A percentile compares a stretch with the other conserved stretches of the same genome.
phyloP scores from a whole-genome alignment of 2,113 vertebrate species.

The Panthera tigris region DNA sequence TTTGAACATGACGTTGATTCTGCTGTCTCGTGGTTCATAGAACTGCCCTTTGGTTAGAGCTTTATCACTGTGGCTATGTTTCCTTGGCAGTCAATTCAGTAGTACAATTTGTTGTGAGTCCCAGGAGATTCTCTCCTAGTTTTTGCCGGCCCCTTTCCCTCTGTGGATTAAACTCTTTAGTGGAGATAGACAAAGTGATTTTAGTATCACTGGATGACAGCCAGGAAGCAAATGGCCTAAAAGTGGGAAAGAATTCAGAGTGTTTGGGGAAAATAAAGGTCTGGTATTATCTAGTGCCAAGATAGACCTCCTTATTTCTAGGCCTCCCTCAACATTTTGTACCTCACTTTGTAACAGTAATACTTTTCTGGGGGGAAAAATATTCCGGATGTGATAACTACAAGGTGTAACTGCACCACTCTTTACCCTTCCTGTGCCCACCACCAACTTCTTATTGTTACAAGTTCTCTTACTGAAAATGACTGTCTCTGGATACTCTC shows the following conservation, averaged over 20 bases:
- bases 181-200: neutral
- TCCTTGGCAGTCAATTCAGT: neutral
- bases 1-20: neutral
- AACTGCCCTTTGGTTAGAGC: neutral
- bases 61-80: neutral
- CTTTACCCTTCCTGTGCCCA: neutral
- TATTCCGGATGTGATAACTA: neutral
- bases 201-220: neutral
- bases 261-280: neutral
- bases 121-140: neutral
- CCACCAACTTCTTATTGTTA: neutral
- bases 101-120: neutral
- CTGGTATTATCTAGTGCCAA: neutral
- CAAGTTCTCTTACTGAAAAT: neutral
- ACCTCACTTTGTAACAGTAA: neutral
- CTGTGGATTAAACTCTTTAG: neutral
- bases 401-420: neutral
- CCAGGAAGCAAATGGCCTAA: neutral
- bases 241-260: neutral
- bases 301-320: neutral
- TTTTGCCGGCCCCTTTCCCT: neutral
- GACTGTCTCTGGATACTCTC: neutral
- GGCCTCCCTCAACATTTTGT: neutral
- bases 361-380: neutral
- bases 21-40: neutral